Evolutionary conservation across 2,797 vertebrate species (phyloP).

Genomic region (Pogonophryne albipinna): DNA sequence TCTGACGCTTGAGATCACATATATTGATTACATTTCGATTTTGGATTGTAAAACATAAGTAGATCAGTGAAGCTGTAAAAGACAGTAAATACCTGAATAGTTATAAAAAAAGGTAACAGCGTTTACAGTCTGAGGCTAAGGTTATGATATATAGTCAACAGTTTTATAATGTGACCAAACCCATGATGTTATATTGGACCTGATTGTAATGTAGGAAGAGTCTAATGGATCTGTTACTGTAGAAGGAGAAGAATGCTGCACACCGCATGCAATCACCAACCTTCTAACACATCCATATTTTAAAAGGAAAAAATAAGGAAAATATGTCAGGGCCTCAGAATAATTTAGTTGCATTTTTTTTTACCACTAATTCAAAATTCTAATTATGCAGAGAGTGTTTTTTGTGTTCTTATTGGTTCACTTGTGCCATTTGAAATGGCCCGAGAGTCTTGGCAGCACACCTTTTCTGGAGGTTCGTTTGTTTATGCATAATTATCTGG

Average conservation of each 20-base stretch:
- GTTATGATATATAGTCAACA: no score
- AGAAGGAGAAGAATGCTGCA: not conserved
- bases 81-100: not conserved
- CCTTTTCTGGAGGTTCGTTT: slow-evolving; percentile 63
- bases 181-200: not conserved
- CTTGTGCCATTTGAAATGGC: slow-evolving; percentile 38
- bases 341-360: not conserved
- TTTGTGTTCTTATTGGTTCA: slow-evolving; percentile 26
- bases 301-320: not conserved
- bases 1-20: not conserved
- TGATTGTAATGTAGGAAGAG: not conserved
- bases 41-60: not conserved
- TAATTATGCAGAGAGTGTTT: slow-evolving; percentile 15
- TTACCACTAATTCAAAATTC: slow-evolving; percentile 11
- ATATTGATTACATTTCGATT: not conserved
- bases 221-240: not conserved
- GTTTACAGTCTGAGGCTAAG: not conserved
- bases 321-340: not conserved
- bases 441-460: slow-evolving; percentile 47
- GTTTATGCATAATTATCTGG: slow-evolving; percentile 78
- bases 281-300: not conserved
- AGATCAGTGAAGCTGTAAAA: not conserved
- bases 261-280: not conserved
- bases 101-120: not conserved
- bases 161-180: not conserved